A percentile compares a stretch with the other conserved stretches of the same genome.
These are phyloP conservation scores for Pseudomyrmex concolor DNA, from an alignment of 1,140 invertebrate genomes.

Conservation along the genomic window DNA sequence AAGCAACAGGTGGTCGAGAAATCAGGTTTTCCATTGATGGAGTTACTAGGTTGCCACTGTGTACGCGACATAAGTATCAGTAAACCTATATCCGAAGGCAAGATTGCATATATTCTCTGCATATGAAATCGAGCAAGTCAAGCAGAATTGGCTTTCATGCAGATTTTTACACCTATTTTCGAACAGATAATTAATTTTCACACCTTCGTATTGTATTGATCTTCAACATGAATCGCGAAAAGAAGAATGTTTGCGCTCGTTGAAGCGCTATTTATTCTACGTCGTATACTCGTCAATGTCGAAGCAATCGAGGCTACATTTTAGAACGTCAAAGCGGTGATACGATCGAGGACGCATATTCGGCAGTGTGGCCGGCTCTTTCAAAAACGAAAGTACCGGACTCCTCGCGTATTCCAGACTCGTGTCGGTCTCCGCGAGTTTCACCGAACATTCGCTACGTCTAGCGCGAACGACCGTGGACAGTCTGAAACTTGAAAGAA, in stretches of 20 bases:
- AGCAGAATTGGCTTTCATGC: not conserved
- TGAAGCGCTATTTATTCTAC: not conserved
- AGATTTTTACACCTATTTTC: not conserved
- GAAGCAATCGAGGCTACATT: slow-evolving; percentile 41
- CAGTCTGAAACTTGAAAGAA: slow-evolving; percentile 62
- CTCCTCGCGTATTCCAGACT: slow-evolving; percentile 78
- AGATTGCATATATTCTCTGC: not conserved
- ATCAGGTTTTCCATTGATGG: slow-evolving; percentile 59
- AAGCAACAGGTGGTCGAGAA: slow-evolving; percentile 67
- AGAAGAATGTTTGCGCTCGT: not conserved
- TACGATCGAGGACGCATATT: slow-evolving; percentile 67
- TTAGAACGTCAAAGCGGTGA: slow-evolving; percentile 53
- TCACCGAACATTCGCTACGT: slow-evolving; percentile 75
- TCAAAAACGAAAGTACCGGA: slow-evolving; percentile 79
- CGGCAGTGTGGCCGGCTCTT: slow-evolving; percentile 57
- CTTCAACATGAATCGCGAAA: no score
- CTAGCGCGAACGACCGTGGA: slow-evolving; percentile 64
- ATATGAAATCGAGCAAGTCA: not conserved
- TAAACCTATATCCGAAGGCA: not conserved
- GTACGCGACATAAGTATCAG: not conserved
- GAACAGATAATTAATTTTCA: no score
- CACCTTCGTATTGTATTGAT: no score
- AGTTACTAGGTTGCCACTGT: slow-evolving; percentile 25
- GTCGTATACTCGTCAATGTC: not conserved
- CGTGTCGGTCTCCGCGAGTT: slow-evolving; percentile 74